Conservation (phyloP, 1,140 invertebrate species). For the Caligus rogercresseyi region DNA sequence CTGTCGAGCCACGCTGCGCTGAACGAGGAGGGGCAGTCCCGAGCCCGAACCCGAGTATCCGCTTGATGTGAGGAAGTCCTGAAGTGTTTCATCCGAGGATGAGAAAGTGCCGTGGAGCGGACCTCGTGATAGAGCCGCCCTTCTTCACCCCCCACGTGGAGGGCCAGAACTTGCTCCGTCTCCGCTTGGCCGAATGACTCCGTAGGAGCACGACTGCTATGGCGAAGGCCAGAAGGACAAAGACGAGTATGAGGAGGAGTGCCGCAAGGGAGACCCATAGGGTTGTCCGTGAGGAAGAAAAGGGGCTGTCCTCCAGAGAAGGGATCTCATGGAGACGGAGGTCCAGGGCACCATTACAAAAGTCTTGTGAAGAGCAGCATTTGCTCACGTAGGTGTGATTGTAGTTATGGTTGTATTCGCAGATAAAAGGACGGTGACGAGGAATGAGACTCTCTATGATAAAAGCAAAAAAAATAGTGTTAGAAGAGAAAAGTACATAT, state of each 20-base stretch:
- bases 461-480: constrained; percentile 1
- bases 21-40: constrained; percentile 14
- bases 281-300: background rate
- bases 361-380: background rate
- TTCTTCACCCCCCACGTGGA: background rate
- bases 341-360: background rate
- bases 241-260: background rate
- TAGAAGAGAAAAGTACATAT: too few species aligned
- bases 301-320: background rate
- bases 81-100: background rate
- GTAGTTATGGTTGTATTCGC: constrained; percentile 5
- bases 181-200: background rate
- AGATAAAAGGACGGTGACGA: constrained; percentile 1
- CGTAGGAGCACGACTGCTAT: background rate
- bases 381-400: background rate
- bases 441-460: background rate
- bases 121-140: background rate
- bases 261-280: too few species aligned
- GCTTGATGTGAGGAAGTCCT: background rate
- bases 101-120: background rate
- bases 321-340: background rate
- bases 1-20: constrained; percentile 16
- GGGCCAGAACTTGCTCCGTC: background rate
- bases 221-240: background rate
- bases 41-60: constrained; percentile 11